These are phyloP conservation scores for Aythya baeri DNA, from an alignment of 2,113 vertebrate genomes.

Conservation along the genomic window DNA sequence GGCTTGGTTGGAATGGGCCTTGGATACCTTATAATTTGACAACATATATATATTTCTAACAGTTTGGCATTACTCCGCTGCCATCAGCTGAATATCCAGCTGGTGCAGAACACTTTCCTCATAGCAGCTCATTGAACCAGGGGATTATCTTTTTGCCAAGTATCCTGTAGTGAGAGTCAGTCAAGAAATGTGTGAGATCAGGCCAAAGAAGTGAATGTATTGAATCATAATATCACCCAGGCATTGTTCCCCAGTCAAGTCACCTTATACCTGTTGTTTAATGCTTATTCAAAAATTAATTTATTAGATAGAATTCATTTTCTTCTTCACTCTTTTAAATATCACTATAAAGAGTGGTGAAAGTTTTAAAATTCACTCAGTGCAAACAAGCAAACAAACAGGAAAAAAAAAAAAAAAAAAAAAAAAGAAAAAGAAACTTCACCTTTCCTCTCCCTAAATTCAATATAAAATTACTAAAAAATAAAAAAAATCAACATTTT, in stretches of 20 bases:
- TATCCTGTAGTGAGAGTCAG: neutral
- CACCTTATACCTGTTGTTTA: neutral
- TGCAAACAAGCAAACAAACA: neutral
- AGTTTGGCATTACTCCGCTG: neutral
- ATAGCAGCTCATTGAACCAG: neutral
- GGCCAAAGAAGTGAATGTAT: neutral
- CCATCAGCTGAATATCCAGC: neutral
- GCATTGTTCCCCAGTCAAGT: neutral
- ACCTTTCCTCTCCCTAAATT: neutral
- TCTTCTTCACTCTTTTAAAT: neutral
- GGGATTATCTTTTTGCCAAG: neutral
- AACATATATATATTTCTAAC: neutral
- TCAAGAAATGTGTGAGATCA: neutral
- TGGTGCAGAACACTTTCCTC: neutral
- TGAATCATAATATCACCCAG: neutral
- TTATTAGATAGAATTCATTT: neutral
- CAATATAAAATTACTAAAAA: neutral
- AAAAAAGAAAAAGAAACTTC: fast-evolving
- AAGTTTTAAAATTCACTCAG: neutral
- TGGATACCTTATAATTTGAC: neutral
- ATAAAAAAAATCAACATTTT: neutral
- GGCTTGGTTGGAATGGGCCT: neutral
- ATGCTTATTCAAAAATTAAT: neutral
- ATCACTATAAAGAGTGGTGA: neutral
- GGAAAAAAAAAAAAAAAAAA: neutral